phyloP scores from a whole-genome alignment of 1,140 invertebrate genomes.

The Drosophila mauritiana region DNA sequence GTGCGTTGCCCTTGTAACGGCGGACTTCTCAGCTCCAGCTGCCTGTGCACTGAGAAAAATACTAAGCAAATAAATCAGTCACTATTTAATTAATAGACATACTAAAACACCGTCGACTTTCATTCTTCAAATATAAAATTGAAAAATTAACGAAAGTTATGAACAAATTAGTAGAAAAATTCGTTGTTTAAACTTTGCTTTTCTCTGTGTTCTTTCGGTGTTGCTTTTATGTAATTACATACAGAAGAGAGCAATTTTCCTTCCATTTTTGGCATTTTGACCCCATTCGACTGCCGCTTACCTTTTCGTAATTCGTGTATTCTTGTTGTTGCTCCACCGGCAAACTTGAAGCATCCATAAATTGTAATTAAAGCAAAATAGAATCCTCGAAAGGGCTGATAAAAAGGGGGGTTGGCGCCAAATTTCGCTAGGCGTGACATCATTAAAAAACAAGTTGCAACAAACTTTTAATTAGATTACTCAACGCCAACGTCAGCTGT shows the following conservation, averaged over 20 bases:
- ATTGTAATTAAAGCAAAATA: constrained; percentile 74
- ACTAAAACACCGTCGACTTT: too few species aligned
- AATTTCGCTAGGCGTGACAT: constrained; percentile 56
- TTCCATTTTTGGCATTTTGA: constrained; percentile 26
- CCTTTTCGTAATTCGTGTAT: constrained; percentile 40
- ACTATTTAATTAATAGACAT: too few species aligned
- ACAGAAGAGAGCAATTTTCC: background rate
- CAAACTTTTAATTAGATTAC: constrained; percentile 81
- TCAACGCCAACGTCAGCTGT: constrained; percentile 65
- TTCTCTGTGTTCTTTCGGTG: constrained; percentile 14
- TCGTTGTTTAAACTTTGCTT: background rate
- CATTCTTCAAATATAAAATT: too few species aligned
- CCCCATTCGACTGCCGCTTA: constrained; percentile 41
- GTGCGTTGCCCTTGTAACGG: constrained; percentile 50
- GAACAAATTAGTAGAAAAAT: too few species aligned
- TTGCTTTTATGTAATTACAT: constrained; percentile 76
- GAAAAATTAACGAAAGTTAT: too few species aligned
- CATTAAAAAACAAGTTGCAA: constrained; percentile 60
- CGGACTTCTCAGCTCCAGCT: constrained; percentile 5
- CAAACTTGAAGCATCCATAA: constrained; percentile 72
- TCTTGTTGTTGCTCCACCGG: constrained; percentile 41
- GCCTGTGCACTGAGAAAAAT: constrained; percentile 1
- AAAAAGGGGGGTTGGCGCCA: constrained; percentile 53
- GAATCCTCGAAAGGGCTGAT: constrained; percentile 3
- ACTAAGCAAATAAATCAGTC: too few species aligned